A percentile compares a stretch with the other conserved stretches of the same genome.
Conservation (phyloP, 2,113 vertebrate species). For the Oreotrochilus melanogaster region DNA sequence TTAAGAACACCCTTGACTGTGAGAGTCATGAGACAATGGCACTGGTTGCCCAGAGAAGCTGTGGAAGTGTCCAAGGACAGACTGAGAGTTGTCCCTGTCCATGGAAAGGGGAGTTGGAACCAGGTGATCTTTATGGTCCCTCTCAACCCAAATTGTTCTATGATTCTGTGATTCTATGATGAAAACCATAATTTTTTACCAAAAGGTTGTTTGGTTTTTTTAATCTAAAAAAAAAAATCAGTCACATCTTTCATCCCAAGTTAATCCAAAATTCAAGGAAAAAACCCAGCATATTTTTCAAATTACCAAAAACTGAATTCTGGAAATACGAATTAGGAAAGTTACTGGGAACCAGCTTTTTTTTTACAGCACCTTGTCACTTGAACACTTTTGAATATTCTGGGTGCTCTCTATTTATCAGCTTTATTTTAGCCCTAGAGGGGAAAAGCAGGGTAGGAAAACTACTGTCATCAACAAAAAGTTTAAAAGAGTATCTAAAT, state of each 20-base stretch:
- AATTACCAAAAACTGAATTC: neutral
- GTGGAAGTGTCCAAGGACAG: neutral
- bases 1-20: neutral
- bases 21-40: neutral
- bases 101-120: fast-evolving
- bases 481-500: neutral
- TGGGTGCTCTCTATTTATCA: neutral
- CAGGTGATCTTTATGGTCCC: neutral
- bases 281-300: neutral
- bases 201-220: too few species aligned
- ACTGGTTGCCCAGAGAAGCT: neutral
- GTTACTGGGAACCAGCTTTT: neutral
- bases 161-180: neutral
- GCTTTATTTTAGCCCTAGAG: neutral
- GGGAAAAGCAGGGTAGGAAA: neutral
- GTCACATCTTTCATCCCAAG: fast-evolving
- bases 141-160: neutral
- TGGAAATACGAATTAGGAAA: neutral
- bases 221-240: neutral
- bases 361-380: neutral
- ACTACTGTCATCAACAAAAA: neutral
- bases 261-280: neutral
- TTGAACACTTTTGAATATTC: neutral
- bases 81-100: neutral
- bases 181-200: neutral